Conservation (phyloP, 2,113 vertebrate species). For the Tragelaphus scriptus region DNA sequence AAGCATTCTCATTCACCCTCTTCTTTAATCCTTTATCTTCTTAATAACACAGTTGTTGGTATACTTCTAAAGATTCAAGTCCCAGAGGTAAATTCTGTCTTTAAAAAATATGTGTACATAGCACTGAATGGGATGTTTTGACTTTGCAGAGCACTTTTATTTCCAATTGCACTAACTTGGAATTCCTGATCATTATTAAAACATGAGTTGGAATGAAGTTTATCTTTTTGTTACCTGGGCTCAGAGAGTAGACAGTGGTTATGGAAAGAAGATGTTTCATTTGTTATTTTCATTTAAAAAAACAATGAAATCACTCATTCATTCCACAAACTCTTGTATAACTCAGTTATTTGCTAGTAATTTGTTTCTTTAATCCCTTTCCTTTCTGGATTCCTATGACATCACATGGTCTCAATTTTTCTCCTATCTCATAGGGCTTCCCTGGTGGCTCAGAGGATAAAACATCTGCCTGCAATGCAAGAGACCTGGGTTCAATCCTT, state of each 20-base stretch:
- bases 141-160: not conserved
- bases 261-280: not conserved
- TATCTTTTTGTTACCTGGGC: not conserved
- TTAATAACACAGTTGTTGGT: not conserved
- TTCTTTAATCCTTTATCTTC: not conserved
- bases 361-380: not conserved
- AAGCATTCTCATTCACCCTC: not conserved
- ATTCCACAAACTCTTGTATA: not conserved
- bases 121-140: not conserved
- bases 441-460: no score
- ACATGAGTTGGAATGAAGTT: not conserved
- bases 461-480: no score
- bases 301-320: not conserved
- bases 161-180: not conserved
- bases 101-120: not conserved
- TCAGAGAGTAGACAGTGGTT: no score
- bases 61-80: not conserved
- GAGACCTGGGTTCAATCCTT: no score
- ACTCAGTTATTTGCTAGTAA: not conserved
- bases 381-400: not conserved
- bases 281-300: not conserved
- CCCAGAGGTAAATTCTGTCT: not conserved
- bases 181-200: not conserved
- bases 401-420: not conserved
- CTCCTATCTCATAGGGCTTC: not conserved